phyloP scores from a whole-genome alignment of 1,140 invertebrate species.

The Cecropterus lyciades region DNA sequence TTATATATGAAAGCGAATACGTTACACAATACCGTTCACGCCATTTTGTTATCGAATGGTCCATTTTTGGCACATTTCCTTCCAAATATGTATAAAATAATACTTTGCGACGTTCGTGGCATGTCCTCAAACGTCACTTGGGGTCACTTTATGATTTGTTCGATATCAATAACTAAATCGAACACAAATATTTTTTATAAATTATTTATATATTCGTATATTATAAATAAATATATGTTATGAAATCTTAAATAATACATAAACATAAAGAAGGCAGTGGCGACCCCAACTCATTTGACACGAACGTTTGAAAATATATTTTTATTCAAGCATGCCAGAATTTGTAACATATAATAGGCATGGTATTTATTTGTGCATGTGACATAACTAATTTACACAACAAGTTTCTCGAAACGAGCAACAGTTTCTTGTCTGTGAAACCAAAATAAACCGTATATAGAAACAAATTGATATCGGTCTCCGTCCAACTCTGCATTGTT shows the following conservation, averaged over 20 bases:
- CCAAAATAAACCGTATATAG: too few relatives aligned
- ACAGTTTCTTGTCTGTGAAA: too few relatives aligned
- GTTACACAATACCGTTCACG: slow-evolving; percentile 52
- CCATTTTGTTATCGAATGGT: slow-evolving; percentile 56
- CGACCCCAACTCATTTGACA: slow-evolving; percentile 7
- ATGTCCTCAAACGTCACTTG: neutral
- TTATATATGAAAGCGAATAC: slow-evolving; percentile 38
- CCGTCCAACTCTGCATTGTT: too few relatives aligned
- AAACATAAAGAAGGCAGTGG: slow-evolving; percentile 4
- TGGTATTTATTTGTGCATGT: slow-evolving; percentile 21
- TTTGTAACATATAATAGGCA: slow-evolving; percentile 15
- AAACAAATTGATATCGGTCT: too few relatives aligned
- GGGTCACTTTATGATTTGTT: slow-evolving; percentile 9
- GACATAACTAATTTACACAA: neutral
- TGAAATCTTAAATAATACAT: slow-evolving; percentile 1
- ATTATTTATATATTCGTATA: neutral
- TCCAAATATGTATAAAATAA: slow-evolving; percentile 63
- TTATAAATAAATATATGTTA: slow-evolving; percentile 2
- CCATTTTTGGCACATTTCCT: slow-evolving; percentile 77
- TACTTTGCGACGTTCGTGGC: slow-evolving; percentile 52
- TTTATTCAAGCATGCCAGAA: neutral
- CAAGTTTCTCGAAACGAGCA: too few relatives aligned
- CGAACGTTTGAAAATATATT: slow-evolving; percentile 18
- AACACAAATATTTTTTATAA: neutral
- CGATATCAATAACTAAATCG: neutral